Conservation (phyloP, 2,113 vertebrate genomes). For the Phaethornis superciliosus region DNA sequence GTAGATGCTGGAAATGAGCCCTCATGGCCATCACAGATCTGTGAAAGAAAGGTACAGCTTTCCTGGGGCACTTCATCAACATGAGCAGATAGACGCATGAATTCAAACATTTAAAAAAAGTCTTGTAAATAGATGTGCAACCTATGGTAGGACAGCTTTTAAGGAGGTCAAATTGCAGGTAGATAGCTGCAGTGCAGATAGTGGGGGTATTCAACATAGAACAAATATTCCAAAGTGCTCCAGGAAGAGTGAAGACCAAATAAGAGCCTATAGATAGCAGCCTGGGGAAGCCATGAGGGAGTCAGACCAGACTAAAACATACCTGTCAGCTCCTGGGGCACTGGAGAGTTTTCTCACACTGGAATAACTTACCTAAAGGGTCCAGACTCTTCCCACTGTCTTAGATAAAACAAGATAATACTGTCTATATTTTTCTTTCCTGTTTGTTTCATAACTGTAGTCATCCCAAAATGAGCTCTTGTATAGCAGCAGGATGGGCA, state of each 20-base stretch:
- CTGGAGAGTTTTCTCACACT: not conserved
- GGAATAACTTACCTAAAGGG: not conserved
- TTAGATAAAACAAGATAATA: not conserved
- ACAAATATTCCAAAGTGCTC: not conserved
- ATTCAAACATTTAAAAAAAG: too few species aligned
- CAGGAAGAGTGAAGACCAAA: not conserved
- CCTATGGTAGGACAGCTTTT: not conserved
- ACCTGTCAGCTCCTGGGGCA: not conserved
- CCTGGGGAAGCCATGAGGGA: fast-evolving
- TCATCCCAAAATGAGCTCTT: not conserved
- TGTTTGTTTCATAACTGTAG: not conserved
- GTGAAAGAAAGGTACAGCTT: not conserved
- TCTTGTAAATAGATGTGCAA: too few species aligned
- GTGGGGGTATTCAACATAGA: not conserved
- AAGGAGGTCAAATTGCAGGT: not conserved
- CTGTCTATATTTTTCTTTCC: not conserved
- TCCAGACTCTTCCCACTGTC: not conserved
- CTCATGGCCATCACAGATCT: not conserved
- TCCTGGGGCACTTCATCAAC: not conserved
- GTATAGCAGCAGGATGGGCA: not conserved
- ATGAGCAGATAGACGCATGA: not conserved
- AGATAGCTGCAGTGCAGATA: not conserved
- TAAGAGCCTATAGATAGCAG: not conserved
- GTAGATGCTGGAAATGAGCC: not conserved
- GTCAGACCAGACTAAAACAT: not conserved